Evolutionary conservation across 1,140 invertebrate species (phyloP).

Genomic region (Ruditapes philippinarum): DNA sequence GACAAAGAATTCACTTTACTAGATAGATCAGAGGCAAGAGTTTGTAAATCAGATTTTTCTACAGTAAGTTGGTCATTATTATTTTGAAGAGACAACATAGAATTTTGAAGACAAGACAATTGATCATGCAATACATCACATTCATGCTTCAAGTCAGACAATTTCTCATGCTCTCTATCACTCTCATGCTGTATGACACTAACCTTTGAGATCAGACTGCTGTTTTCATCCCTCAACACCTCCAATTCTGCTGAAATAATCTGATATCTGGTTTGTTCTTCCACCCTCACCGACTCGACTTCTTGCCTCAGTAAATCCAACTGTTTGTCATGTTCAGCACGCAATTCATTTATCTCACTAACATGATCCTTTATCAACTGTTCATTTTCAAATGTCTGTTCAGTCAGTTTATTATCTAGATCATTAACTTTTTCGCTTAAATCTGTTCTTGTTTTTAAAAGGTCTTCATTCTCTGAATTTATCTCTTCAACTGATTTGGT

Average conservation of each 20-base stretch:
- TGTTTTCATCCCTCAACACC: background rate
- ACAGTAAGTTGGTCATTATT: constrained; percentile 25
- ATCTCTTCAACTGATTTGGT: background rate
- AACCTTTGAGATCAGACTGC: constrained; percentile 53
- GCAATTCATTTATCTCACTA: background rate
- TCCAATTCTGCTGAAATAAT: background rate
- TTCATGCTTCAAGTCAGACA: constrained; percentile 55
- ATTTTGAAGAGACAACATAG: constrained; percentile 36
- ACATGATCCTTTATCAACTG: background rate
- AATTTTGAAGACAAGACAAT: constrained; percentile 35
- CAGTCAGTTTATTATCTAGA: background rate
- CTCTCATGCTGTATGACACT: constrained; percentile 61
- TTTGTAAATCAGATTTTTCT: constrained; percentile 41
- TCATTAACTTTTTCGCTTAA: background rate
- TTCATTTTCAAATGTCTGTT: background rate
- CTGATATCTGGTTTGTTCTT: background rate
- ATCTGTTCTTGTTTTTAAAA: background rate
- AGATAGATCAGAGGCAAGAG: constrained; percentile 36
- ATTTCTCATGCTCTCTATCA: constrained; percentile 3
- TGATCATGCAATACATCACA: constrained; percentile 56
- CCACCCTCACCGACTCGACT: background rate
- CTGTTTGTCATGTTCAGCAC: background rate
- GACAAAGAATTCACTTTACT: constrained; percentile 54
- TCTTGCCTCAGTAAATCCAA: constrained; percentile 51
- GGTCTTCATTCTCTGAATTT: background rate